Base-by-base conservation (phyloP, 2,888 invertebrate species). In the Amblyjoppa fuscipennis region DNA sequence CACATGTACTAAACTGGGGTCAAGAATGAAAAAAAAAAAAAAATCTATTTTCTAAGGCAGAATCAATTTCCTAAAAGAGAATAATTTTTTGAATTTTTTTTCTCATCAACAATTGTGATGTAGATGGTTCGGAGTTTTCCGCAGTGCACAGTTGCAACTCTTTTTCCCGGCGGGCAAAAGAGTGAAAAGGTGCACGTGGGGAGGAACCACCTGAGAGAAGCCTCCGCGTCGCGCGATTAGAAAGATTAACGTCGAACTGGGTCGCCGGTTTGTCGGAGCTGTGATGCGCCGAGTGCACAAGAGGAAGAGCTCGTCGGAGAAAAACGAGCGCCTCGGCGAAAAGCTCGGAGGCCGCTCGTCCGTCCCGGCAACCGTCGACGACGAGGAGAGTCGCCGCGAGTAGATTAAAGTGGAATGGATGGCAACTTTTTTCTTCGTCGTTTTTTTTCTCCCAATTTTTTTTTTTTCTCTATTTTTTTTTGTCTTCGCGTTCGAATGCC, bases 171-270 rank as follows among this genome's bases (percentile, higher is more conserved):
- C 2, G 68, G n/a, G 31, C 53, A 78, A 83, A 16, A 45, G 45
- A 45, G 45, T 45, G 45, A 45, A 59, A 28, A 7, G 59, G 11
- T 64, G 34, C 38, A 53, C 20, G 25, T 70, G 20, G 0, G 20
- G 20, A 53, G 69, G 38, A 53, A 56, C 51, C 78, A 79, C 75
- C 83, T 75, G 74, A 34, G 77, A 11, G 79, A 64, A 45, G 68
- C 38, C 59, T 49, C 81, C 69, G 28, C 59, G 53, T 31, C 34
- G 34, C 78, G 78, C 79, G 79, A 83, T 83, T 83, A 83, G 74
- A 79, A 83, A 83, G 79, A 83, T 83, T 75, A 83, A 83, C 79
- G 79, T 71, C 75, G 79, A 83, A 83, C 83, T 79, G 56, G 83
- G 79, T 83, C 74, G 75, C 79, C 61, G 59, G 59, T 66, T 64